These are phyloP conservation scores for Atta cephalotes DNA, from an alignment of 1,140 invertebrate genomes.

Conservation along the genomic window DNA sequence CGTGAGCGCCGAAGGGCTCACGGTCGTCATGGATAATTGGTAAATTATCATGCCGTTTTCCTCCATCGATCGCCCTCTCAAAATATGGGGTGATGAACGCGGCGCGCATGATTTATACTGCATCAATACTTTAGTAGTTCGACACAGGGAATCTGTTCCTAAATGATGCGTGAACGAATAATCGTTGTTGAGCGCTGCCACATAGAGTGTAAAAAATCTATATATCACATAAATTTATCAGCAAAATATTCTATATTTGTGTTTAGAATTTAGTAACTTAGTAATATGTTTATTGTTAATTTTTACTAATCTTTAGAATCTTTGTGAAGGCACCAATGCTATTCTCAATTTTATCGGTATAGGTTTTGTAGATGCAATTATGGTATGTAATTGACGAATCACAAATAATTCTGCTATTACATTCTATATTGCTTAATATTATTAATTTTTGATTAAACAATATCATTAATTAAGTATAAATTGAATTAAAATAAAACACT, in stretches of 20 bases:
- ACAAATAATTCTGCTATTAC: neutral
- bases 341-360: no score
- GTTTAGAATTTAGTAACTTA: neutral
- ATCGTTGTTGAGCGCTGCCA: neutral
- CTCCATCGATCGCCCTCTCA: conserved; percentile 47
- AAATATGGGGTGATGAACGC: conserved; percentile 53
- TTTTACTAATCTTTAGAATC: neutral
- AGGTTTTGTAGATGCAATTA: neutral
- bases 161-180: neutral
- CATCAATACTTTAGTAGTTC: conserved; percentile 39
- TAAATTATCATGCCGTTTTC: conserved; percentile 63
- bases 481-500: no score
- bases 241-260: neutral
- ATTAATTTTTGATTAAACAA: no score
- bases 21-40: conserved; percentile 65
- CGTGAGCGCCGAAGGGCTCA: conserved; percentile 66
- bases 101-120: conserved; percentile 57
- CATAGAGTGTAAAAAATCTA: neutral
- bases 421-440: no score
- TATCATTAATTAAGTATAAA: no score
- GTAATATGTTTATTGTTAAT: neutral
- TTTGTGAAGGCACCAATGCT: no score
- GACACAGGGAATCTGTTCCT: neutral
- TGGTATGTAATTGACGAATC: neutral
- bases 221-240: neutral